phyloP scores from a whole-genome alignment of 2,113 vertebrate genomes.

The Sapajus apella region DNA sequence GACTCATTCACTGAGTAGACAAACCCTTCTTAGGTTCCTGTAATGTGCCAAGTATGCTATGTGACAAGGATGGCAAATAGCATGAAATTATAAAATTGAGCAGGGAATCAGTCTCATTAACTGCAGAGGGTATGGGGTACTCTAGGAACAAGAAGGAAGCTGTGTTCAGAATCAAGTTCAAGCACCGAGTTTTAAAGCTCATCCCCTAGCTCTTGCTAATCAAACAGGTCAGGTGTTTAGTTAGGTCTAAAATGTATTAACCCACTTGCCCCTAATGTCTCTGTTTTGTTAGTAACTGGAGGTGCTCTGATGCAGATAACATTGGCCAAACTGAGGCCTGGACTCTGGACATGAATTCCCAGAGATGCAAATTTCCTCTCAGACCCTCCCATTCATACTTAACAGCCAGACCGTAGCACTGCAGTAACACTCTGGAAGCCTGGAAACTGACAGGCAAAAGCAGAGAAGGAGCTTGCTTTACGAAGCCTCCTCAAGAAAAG shows the following conservation, averaged over 20 bases:
- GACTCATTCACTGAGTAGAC: neutral
- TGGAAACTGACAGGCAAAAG: neutral
- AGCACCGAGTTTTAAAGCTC: neutral
- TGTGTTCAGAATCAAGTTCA: neutral
- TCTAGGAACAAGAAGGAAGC: neutral
- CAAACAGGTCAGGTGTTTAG: neutral
- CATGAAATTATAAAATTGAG: neutral
- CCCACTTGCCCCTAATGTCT: neutral
- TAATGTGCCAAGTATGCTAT: neutral
- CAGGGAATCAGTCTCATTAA: neutral
- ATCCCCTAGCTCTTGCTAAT: neutral
- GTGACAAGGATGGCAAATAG: neutral
- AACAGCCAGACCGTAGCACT: neutral
- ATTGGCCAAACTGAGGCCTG: neutral
- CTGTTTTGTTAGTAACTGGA: neutral
- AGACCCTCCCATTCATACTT: neutral
- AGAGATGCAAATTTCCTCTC: neutral
- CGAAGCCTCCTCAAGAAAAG: neutral
- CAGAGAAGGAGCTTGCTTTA: neutral
- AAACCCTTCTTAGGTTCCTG: neutral
- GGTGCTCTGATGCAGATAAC: neutral
- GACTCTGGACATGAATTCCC: neutral
- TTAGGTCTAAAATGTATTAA: neutral
- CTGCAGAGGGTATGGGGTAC: neutral
- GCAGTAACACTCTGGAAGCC: neutral